Conservation (phyloP, 2,797 vertebrate genomes). For the Xiphorhynchus erythropygius region DNA sequence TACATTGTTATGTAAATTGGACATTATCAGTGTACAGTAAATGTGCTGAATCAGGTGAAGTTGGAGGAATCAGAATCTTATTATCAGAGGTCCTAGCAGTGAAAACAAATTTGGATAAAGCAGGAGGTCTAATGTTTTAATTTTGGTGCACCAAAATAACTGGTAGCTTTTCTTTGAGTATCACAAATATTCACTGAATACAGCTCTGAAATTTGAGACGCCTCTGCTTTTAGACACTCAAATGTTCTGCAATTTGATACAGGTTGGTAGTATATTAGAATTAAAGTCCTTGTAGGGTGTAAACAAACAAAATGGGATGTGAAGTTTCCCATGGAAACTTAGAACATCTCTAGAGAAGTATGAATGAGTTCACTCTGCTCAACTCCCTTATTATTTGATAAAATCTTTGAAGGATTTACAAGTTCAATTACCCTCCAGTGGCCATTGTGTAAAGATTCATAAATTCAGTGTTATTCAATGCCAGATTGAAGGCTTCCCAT, state of each 20-base stretch:
- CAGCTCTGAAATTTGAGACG: neutral
- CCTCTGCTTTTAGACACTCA: neutral
- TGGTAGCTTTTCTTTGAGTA: neutral
- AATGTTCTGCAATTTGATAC: neutral
- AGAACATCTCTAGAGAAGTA: neutral
- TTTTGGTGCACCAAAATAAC: neutral
- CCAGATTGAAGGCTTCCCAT: neutral
- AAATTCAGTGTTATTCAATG: neutral
- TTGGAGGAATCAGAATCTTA: neutral
- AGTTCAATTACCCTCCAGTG: neutral
- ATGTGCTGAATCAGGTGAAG: neutral
- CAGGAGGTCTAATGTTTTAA: neutral
- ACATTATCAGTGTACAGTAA: neutral
- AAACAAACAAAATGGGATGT: neutral
- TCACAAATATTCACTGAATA: neutral
- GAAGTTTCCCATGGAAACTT: neutral
- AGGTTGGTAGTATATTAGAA: neutral
- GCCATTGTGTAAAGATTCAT: neutral
- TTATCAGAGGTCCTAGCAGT: neutral
- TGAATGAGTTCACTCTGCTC: neutral
- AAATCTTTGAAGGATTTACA: neutral
- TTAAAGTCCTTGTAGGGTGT: neutral
- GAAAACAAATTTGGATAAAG: neutral
- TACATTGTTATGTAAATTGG: neutral
- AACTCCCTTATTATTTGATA: neutral